phyloP scores from a whole-genome alignment of 2,888 invertebrate genomes.

The Chouioia cunea region DNA sequence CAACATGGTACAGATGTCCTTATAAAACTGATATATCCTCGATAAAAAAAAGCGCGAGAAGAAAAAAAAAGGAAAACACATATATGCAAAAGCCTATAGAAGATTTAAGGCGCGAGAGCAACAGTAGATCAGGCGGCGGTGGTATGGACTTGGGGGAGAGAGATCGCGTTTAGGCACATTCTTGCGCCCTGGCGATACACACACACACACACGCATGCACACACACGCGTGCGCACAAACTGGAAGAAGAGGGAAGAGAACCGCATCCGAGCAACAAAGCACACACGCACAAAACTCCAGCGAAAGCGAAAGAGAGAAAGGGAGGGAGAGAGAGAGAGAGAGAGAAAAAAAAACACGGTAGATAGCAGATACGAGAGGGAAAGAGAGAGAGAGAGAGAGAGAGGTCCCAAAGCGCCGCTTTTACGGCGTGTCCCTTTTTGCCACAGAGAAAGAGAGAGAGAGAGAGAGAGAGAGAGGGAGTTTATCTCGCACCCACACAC shows the following conservation, averaged over 20 bases:
- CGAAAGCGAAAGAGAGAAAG: conserved; percentile 16
- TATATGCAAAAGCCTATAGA: conserved; percentile 20
- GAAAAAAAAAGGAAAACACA: conserved; percentile 16
- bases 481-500: too few relatives aligned
- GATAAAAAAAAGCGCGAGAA: conserved; percentile 28
- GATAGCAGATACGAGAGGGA: conserved; percentile 40
- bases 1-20: too few relatives aligned
- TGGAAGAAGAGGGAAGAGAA: conserved; percentile 26
- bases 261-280: conserved; percentile 42
- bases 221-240: too few relatives aligned
- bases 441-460: too few relatives aligned
- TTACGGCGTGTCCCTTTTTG: conserved; percentile 2
- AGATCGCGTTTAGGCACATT: conserved; percentile 39
- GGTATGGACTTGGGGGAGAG: not conserved
- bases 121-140: conserved; percentile 22
- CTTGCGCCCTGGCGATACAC: conserved; percentile 35
- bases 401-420: conserved; percentile 45
- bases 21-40: too few relatives aligned
- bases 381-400: conserved; percentile 20
- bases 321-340: conserved; percentile 10
- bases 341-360: conserved; percentile 18
- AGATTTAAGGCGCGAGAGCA: conserved; percentile 17
- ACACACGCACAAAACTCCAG: conserved; percentile 1
- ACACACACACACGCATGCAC: too few relatives aligned
- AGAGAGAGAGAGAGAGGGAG: too few relatives aligned